Evolutionary conservation across 53 echinoderm and acorn worm genomes (phyloP).

Genomic region (Echinarachnius parma): DNA sequence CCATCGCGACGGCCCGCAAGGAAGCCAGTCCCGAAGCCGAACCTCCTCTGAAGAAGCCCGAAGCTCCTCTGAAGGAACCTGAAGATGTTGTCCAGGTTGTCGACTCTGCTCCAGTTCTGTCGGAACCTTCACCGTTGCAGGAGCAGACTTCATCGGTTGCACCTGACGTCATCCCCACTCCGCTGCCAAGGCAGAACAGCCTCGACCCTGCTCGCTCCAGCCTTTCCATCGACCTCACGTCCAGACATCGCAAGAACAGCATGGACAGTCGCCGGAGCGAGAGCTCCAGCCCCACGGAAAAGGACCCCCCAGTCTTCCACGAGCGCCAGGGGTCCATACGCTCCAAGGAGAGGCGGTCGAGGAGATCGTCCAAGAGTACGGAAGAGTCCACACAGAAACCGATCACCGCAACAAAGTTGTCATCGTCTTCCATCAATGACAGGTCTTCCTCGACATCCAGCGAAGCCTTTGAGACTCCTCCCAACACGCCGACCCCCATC

Average conservation of each 20-base stretch:
- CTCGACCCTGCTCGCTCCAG: neutral
- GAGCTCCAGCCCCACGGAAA: constrained; percentile 21
- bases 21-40: constrained; percentile 34
- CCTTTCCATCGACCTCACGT: constrained; percentile 29
- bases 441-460: constrained; percentile 39
- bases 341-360: constrained; percentile 59
- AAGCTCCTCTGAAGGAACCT: neutral
- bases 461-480: constrained; percentile 36
- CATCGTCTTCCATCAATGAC: constrained; percentile 27
- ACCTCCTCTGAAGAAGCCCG: neutral
- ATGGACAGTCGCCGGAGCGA: constrained; percentile 16
- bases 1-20: constrained; percentile 72
- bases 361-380: constrained; percentile 41
- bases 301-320: constrained; percentile 10
- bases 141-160: neutral
- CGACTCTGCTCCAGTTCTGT: neutral
- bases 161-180: constrained; percentile 35
- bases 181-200: constrained; percentile 4
- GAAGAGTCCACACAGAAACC: no score
- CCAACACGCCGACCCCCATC: constrained; percentile 16
- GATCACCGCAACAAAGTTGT: neutral
- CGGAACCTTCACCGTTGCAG: neutral
- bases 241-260: constrained; percentile 39
- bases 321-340: constrained; percentile 35
- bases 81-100: neutral